These are phyloP conservation scores for Pheosia tremula DNA, from an alignment of 2,888 invertebrate species.

Conservation along the genomic window DNA sequence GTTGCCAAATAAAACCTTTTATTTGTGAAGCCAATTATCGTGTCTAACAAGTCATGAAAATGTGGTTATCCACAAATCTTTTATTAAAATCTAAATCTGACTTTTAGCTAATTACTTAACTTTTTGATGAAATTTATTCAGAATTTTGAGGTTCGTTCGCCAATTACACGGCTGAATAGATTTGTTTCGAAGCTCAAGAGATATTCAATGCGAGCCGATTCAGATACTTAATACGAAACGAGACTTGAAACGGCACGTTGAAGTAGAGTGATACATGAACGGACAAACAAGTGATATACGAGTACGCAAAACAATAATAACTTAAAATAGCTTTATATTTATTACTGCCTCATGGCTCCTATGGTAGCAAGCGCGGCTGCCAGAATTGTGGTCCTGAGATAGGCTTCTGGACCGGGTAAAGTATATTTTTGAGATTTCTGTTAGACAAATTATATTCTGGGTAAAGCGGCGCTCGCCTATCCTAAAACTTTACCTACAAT, in stretches of 20 bases:
- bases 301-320: slow-evolving; percentile 47
- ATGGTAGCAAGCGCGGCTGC: too few relatives aligned
- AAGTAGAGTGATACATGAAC: slow-evolving; percentile 62
- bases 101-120: slow-evolving; percentile 72
- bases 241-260: slow-evolving; percentile 61
- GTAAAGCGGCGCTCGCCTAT: too few relatives aligned
- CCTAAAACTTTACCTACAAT: too few relatives aligned
- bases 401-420: too few relatives aligned
- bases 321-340: too few relatives aligned
- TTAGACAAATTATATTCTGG: too few relatives aligned
- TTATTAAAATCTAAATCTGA: slow-evolving; percentile 46
- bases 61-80: too few relatives aligned
- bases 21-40: background rate
- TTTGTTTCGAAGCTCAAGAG: slow-evolving; percentile 75
- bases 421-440: too few relatives aligned
- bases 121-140: slow-evolving; percentile 76
- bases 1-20: background rate
- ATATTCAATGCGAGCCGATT: slow-evolving; percentile 74
- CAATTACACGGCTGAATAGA: slow-evolving; percentile 76
- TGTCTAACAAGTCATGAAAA: background rate
- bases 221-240: slow-evolving; percentile 64
- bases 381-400: too few relatives aligned
- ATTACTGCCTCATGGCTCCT: too few relatives aligned
- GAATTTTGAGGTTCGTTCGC: slow-evolving; percentile 73
- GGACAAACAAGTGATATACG: slow-evolving; percentile 48